Base-by-base conservation (phyloP, 1,140 invertebrate species). In the Pogonus chalceus region DNA sequence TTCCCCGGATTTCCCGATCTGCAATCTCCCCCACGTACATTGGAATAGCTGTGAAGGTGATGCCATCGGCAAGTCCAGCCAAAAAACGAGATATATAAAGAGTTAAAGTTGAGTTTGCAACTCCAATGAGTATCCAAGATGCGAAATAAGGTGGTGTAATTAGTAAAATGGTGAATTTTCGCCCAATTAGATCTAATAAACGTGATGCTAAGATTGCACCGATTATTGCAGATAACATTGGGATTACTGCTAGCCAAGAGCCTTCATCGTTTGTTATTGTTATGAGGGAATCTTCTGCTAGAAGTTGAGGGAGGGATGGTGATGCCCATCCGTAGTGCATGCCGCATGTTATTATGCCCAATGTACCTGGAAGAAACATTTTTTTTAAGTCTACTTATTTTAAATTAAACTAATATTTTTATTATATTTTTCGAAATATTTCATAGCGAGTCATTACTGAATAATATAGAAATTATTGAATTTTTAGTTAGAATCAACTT, bases 11-110 rank as follows among this genome's bases (percentile, higher is more conserved):
- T 49, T 79, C 75, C 57, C 79, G 69, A 43, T 83, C 77, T 24
- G 85, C 74, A 26, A 88, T 76, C 72, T 85, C 81, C 48, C 79
- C 77, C 23, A 86, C 67, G 61, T 81, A 84, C 64, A 84, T 77
- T 0, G 82, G 80, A 14, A 80, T 78, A 7, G 74, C 72, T 9
- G 80, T 79, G 54, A 81, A 83, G 1, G 80, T 73, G 31, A 81
- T 79, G 9, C 82, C 82, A 54, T 87, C 77, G 0, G 83, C 79
- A 1, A 89, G 65, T 23, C 85, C 85, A 3, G 78, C 71, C 54
- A 81, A 69, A 3, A 77, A 59, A 56, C 79, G 71, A 1, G 70
- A 62, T 3, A 76, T 49, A 16, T 56, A 26, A 10, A 67, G 57
- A 23, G 71, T 72, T 1, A 63, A 57, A 0, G 78, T 70, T 2